These are phyloP conservation scores for Leptatherina wallacei DNA, from an alignment of 2,797 vertebrate species.

Conservation along the genomic window DNA sequence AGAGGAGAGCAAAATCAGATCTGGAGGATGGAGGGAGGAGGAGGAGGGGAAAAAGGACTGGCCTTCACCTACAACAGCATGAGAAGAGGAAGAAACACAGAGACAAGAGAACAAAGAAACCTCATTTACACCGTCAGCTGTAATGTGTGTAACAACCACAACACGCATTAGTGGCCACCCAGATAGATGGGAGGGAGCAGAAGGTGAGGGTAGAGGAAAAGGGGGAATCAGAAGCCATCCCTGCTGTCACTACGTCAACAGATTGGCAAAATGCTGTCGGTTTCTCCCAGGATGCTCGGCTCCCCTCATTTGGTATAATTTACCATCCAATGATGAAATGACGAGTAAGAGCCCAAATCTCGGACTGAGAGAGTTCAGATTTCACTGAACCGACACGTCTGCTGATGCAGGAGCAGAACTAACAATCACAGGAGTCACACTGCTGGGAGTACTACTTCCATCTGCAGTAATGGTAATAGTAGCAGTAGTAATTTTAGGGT, in stretches of 20 bases:
- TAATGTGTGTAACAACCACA: slow-evolving; percentile 36
- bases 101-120: slow-evolving; percentile 39
- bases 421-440: background rate
- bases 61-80: slow-evolving; percentile 21
- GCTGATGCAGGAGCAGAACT: slow-evolving; percentile 9
- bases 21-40: slow-evolving; percentile 26
- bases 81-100: slow-evolving; percentile 21
- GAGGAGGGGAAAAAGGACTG: slow-evolving; percentile 13
- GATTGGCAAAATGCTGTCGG: slow-evolving; percentile 59
- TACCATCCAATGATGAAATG: slow-evolving; percentile 80
- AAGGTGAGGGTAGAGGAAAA: background rate
- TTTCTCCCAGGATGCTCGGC: slow-evolving; percentile 62
- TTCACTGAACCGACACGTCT: slow-evolving; percentile 7
- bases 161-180: slow-evolving; percentile 34
- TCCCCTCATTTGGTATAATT: slow-evolving; percentile 68
- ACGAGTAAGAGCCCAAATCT: slow-evolving; percentile 67
- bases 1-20: slow-evolving; percentile 38
- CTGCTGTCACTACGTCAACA: slow-evolving; percentile 57
- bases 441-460: slow-evolving; percentile 19
- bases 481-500: slow-evolving; percentile 6
- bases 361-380: slow-evolving; percentile 32
- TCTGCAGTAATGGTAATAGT: slow-evolving; percentile 5
- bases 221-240: slow-evolving; percentile 32
- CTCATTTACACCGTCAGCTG: slow-evolving; percentile 50
- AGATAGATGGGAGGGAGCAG: slow-evolving; percentile 5